Evolutionary conservation across 2,113 vertebrate species (phyloP).

Genomic region (Limnothrissa miodon): DNA sequence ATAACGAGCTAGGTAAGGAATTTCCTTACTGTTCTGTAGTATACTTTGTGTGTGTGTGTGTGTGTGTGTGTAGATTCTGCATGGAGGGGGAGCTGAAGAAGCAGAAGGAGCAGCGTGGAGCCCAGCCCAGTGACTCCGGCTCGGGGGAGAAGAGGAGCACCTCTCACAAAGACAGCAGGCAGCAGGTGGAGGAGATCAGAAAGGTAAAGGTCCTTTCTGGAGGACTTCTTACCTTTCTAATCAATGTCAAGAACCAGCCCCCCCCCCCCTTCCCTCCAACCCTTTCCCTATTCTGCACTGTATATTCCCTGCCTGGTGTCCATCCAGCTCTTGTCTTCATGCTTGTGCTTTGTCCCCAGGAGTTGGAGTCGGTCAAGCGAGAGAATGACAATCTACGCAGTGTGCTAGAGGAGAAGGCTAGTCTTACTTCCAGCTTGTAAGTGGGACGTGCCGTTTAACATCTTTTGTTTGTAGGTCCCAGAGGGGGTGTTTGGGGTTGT

Average conservation of each 20-base stretch:
- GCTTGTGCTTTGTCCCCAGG: constrained; percentile 35
- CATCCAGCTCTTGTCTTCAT: background rate
- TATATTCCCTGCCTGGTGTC: background rate
- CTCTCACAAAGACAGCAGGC: constrained; percentile 52
- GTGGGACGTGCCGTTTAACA: constrained; percentile 29
- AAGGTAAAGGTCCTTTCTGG: constrained; percentile 52
- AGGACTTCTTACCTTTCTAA: constrained; percentile 1
- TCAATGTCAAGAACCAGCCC: background rate
- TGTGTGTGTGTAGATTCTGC: constrained; percentile 63
- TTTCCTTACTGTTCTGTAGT: background rate
- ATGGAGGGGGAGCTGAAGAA: constrained; percentile 81
- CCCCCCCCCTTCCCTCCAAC: too few species aligned
- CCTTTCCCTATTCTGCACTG: background rate
- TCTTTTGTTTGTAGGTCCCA: background rate
- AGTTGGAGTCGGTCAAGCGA: constrained; percentile 56
- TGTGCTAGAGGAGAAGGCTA: constrained; percentile 60
- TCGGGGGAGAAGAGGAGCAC: constrained; percentile 45
- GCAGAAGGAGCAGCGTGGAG: constrained; percentile 71
- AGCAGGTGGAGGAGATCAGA: constrained; percentile 59
- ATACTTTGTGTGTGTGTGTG: background rate
- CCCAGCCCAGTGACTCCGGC: constrained; percentile 41
- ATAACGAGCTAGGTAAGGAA: background rate
- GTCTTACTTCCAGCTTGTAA: constrained; percentile 66
- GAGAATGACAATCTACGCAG: constrained; percentile 63
- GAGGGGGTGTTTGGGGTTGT: too few species aligned